These are phyloP conservation scores for Dendrolimus punctatus DNA, from an alignment of 1,140 invertebrate species.

Conservation along the genomic window DNA sequence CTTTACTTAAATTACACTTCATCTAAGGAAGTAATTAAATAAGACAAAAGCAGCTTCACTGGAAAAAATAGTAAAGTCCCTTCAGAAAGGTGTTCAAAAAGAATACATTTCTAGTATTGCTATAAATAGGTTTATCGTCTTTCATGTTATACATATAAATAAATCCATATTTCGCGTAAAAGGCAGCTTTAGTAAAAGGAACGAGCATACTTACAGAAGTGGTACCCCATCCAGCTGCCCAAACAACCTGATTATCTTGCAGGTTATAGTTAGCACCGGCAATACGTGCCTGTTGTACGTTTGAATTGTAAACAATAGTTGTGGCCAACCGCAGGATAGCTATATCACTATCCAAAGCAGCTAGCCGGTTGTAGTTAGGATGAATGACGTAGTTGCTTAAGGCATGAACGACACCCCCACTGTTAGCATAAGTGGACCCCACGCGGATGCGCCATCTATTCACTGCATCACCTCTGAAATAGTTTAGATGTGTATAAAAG, in stretches of 20 bases:
- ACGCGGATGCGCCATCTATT: conserved; percentile 22
- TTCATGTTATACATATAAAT: no score
- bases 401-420: conserved; percentile 15
- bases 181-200: neutral
- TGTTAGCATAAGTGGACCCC: conserved; percentile 21
- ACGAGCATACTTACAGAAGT: conserved; percentile 9
- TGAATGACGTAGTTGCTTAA: conserved; percentile 46
- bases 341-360: conserved; percentile 74
- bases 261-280: conserved; percentile 13
- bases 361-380: conserved; percentile 68
- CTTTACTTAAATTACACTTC: no score
- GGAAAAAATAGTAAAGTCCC: no score
- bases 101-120: no score
- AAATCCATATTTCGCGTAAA: no score
- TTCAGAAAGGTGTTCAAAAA: no score
- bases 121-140: no score
- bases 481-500: neutral
- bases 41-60: no score
- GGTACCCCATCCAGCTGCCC: conserved; percentile 15
- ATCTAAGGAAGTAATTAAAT: no score
- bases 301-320: conserved; percentile 37
- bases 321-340: conserved; percentile 39
- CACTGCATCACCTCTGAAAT: conserved; percentile 18
- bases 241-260: conserved; percentile 10
- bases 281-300: conserved; percentile 9